phyloP scores from a whole-genome alignment of 2,888 invertebrate genomes.

The Hesperia comma region DNA sequence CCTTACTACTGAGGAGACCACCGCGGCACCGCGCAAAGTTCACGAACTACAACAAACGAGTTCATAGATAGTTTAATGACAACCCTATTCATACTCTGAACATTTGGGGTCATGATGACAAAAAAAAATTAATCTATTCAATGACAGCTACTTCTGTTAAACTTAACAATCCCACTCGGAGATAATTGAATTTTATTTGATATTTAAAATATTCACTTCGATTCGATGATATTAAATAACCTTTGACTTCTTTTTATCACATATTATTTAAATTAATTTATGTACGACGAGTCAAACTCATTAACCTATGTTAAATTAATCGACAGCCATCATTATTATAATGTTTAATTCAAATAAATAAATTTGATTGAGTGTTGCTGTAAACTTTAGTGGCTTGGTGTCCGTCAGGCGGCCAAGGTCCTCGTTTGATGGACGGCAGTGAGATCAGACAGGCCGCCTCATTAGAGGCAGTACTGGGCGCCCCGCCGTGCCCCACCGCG shows the following conservation, averaged over 20 bases:
- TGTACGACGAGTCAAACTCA: neutral
- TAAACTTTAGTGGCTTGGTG: neutral
- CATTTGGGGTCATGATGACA: too few species aligned
- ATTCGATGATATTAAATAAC: too few species aligned
- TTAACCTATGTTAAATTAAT: neutral
- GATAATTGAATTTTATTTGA: too few species aligned
- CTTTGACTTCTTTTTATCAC: neutral
- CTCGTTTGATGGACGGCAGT: neutral
- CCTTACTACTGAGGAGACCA: too few species aligned
- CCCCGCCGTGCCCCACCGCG: neutral
- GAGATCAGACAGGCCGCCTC: constrained; percentile 5
- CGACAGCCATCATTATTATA: neutral
- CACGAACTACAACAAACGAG: too few species aligned
- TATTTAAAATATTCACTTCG: too few species aligned
- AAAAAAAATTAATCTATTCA: too few species aligned
- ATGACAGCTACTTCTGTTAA: too few species aligned
- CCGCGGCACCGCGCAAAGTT: too few species aligned
- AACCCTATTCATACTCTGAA: too few species aligned
- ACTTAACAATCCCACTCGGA: too few species aligned
- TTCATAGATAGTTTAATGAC: too few species aligned
- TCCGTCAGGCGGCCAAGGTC: neutral
- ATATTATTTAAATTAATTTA: neutral
- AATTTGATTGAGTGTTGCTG: neutral
- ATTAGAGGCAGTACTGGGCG: neutral
- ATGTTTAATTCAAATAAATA: constrained; percentile 1